Conservation (phyloP, 92 coral and sea anemone genomes). For the Micromussa lordhowensis region DNA sequence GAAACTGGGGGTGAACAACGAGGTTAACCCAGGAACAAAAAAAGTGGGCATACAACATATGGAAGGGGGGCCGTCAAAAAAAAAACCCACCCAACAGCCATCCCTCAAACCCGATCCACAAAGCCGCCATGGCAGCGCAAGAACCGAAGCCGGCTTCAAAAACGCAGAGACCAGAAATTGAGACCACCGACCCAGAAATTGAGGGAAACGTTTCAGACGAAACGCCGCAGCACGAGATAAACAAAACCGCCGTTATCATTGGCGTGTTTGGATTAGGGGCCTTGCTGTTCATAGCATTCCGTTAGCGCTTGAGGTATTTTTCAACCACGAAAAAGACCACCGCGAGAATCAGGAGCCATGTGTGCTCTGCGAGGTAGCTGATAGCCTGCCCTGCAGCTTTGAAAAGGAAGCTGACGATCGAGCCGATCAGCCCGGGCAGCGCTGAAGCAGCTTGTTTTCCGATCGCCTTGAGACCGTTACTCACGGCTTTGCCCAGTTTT, state of each 20-base stretch:
- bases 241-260: no score
- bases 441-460: neutral
- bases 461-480: no score
- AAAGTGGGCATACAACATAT: neutral
- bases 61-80: neutral
- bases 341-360: neutral
- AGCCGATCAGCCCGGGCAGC: neutral
- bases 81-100: neutral
- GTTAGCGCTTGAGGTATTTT: neutral
- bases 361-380: neutral
- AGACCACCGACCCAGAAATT: no score
- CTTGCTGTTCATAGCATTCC: no score
- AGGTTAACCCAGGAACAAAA: neutral
- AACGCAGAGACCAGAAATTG: no score
- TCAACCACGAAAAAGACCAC: neutral
- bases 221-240: no score
- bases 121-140: neutral
- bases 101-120: neutral
- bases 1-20: conserved; percentile 2
- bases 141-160: neutral
- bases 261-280: no score
- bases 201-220: no score
- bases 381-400: neutral
- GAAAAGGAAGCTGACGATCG: neutral
- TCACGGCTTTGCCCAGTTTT: no score